These are phyloP conservation scores for Muscicapa striata DNA, from an alignment of 2,797 vertebrate genomes.

Conservation along the genomic window DNA sequence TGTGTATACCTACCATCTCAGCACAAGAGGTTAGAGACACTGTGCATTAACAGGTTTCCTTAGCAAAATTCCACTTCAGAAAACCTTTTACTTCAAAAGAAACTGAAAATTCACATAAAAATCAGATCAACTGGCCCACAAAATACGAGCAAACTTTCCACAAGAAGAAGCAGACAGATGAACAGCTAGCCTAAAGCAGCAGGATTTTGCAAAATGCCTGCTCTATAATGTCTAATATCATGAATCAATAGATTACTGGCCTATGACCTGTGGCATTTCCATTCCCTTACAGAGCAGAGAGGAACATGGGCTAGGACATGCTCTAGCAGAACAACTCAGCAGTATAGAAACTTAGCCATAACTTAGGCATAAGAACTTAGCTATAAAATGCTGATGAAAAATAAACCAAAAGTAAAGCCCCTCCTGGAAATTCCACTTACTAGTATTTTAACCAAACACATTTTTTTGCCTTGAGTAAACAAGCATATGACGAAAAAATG, in stretches of 20 bases:
- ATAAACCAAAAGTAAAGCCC: background rate
- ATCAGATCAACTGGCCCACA: background rate
- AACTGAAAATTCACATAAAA: background rate
- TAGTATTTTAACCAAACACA: background rate
- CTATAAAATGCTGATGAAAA: background rate
- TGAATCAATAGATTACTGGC: background rate
- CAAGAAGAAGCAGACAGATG: background rate
- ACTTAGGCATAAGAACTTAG: background rate
- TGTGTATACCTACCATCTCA: background rate
- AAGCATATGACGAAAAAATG: background rate
- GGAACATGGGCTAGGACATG: background rate
- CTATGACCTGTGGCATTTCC: background rate
- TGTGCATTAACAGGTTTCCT: background rate
- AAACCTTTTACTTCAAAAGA: background rate
- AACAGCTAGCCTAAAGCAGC: background rate
- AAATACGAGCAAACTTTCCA: background rate
- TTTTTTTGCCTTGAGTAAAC: slow-evolving; percentile 1
- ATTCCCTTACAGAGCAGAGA: background rate
- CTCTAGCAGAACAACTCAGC: background rate
- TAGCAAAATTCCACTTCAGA: background rate
- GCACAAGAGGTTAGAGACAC: background rate
- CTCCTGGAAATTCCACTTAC: background rate
- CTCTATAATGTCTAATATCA: background rate
- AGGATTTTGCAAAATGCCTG: background rate
- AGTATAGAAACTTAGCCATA: background rate